These are phyloP conservation scores for Aviceda subcristata DNA, from an alignment of 2,113 vertebrate genomes.

Conservation along the genomic window DNA sequence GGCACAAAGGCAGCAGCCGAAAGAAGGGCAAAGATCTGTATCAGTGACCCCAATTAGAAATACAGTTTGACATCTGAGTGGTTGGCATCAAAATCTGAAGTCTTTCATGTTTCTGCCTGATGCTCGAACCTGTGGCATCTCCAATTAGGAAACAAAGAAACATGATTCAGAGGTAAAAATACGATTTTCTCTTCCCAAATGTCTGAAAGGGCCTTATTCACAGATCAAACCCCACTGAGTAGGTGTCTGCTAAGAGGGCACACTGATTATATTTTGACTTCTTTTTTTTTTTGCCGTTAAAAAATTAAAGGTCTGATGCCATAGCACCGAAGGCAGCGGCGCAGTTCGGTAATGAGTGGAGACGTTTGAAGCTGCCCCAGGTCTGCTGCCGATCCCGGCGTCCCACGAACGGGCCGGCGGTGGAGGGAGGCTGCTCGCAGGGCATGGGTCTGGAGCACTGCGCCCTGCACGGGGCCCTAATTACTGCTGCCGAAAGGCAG, in stretches of 20 bases:
- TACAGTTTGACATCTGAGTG: background rate
- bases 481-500: background rate
- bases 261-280: background rate
- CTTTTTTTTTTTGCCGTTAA: background rate
- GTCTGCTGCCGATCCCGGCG: rapidly evolving
- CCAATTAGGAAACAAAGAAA: conserved; percentile 15
- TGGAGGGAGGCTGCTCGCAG: background rate
- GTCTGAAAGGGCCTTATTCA: background rate
- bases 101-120: background rate
- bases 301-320: background rate
- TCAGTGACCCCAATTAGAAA: background rate
- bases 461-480: background rate
- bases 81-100: background rate
- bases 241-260: background rate
- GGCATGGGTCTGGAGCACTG: background rate
- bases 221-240: background rate
- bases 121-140: background rate
- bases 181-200: background rate
- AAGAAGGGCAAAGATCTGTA: background rate
- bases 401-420: rapidly evolving
- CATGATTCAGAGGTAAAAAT: background rate
- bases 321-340: rapidly evolving
- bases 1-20: background rate
- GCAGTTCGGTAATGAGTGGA: background rate
- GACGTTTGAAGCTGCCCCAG: background rate